Evolutionary conservation across 2,113 vertebrate genomes (phyloP).

Genomic region (Fulica atra): DNA sequence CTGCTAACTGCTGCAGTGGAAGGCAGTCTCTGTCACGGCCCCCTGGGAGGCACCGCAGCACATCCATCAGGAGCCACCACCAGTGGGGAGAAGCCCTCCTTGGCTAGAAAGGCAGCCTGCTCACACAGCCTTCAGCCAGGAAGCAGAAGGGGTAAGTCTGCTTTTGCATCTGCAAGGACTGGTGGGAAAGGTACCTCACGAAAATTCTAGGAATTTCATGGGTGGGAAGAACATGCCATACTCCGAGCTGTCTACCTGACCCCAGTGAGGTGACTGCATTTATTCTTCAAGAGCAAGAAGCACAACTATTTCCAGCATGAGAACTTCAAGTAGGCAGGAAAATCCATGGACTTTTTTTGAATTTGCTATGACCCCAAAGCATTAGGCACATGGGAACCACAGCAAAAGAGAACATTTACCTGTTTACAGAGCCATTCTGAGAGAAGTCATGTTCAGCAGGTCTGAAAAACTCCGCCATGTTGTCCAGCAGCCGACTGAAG

Average conservation of each 20-base stretch:
- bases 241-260: not conserved
- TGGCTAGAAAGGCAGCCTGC: not conserved
- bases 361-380: not conserved
- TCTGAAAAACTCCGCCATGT: constrained; percentile 94
- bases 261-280: not conserved
- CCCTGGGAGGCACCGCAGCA: accelerated
- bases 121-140: not conserved
- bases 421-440: constrained; percentile 74
- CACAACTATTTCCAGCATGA: not conserved
- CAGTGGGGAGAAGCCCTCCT: not conserved
- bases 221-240: not conserved
- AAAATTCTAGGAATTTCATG: not conserved
- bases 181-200: not conserved
- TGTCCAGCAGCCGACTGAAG: constrained; percentile 92
- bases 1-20: not conserved
- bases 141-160: not conserved
- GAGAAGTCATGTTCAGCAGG: constrained; percentile 81
- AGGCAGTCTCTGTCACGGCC: accelerated
- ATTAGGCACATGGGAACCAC: not conserved
- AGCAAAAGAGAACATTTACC: constrained; percentile 71
- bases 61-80: not conserved
- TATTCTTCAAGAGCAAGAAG: not conserved
- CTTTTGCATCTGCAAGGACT: not conserved
- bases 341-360: not conserved
- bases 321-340: not conserved